phyloP scores from a whole-genome alignment of 2,113 vertebrate species.

The Syngnathus scovelli region DNA sequence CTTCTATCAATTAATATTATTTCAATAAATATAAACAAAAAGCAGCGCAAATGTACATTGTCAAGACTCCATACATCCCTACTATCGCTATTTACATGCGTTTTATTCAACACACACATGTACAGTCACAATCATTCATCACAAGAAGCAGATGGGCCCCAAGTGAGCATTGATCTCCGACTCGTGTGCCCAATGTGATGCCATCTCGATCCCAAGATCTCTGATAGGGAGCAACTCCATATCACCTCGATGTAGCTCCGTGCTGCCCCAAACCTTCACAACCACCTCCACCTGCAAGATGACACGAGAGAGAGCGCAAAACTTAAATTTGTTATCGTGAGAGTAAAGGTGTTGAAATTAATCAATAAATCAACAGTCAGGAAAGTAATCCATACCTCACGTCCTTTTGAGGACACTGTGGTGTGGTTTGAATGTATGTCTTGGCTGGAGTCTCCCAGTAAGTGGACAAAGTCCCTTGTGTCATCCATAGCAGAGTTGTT shows the following conservation, averaged over 20 bases:
- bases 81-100: slow-evolving; percentile 27
- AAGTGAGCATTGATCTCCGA: slow-evolving; percentile 33
- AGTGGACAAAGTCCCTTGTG: slow-evolving; percentile 20
- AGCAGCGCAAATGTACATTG: slow-evolving; percentile 10
- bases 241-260: slow-evolving; percentile 52
- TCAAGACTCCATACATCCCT: slow-evolving; percentile 4
- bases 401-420: slow-evolving; percentile 31
- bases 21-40: slow-evolving; percentile 48
- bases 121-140: slow-evolving; percentile 27
- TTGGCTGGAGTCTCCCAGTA: slow-evolving; percentile 60
- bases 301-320: neutral
- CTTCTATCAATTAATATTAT: slow-evolving; percentile 1
- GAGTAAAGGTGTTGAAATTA: neutral
- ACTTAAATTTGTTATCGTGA: neutral
- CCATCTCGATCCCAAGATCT: slow-evolving; percentile 50
- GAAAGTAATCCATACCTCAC: slow-evolving; percentile 48
- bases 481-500: slow-evolving; percentile 6
- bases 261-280: slow-evolving; percentile 46
- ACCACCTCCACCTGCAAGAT: slow-evolving; percentile 43
- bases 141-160: slow-evolving; percentile 72
- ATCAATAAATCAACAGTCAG: neutral
- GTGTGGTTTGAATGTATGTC: slow-evolving; percentile 50
- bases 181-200: neutral
- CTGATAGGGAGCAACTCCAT: slow-evolving; percentile 68
- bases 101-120: slow-evolving; percentile 2